These are phyloP conservation scores for Melanerpes formicivorus DNA, from an alignment of 2,113 vertebrate genomes.

Conservation along the genomic window DNA sequence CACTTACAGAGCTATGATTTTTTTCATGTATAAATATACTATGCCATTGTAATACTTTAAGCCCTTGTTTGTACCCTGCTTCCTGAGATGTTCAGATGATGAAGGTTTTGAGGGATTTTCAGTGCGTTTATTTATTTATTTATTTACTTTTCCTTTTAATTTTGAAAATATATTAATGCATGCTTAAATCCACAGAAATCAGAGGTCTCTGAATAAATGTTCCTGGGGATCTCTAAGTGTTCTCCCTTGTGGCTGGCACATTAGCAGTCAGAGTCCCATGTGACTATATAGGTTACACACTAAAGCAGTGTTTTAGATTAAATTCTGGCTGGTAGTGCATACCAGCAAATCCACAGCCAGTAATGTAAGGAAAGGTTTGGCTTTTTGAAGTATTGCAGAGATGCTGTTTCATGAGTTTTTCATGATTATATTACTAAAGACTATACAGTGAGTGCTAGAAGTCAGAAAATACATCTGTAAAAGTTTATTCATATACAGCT, in stretches of 20 bases:
- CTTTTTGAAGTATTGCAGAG: neutral
- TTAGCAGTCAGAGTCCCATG: neutral
- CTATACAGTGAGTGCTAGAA: neutral
- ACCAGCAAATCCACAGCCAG: neutral
- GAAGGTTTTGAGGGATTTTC: neutral
- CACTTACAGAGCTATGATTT: constrained; percentile 2
- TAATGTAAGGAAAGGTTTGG: neutral
- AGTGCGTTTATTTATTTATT: too few relatives aligned
- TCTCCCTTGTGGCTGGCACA: neutral
- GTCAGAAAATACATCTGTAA: neutral
- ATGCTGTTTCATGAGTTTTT: neutral
- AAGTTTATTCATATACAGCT: neutral
- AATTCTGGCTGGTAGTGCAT: neutral
- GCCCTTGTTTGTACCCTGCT: neutral
- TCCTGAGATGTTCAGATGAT: neutral
- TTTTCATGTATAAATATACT: constrained; percentile 10
- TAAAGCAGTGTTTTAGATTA: neutral
- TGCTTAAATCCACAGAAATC: neutral
- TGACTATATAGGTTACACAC: neutral
- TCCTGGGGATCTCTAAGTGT: neutral
- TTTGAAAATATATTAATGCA: neutral
- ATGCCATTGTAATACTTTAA: neutral
- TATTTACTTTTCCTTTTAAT: neutral
- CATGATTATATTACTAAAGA: neutral
- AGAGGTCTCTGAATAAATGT: neutral